Evolutionary conservation across 2,888 invertebrate genomes (phyloP), one percentile per base, ranked within the genome.

Genomic region (Xanthia icteritia): DNA sequence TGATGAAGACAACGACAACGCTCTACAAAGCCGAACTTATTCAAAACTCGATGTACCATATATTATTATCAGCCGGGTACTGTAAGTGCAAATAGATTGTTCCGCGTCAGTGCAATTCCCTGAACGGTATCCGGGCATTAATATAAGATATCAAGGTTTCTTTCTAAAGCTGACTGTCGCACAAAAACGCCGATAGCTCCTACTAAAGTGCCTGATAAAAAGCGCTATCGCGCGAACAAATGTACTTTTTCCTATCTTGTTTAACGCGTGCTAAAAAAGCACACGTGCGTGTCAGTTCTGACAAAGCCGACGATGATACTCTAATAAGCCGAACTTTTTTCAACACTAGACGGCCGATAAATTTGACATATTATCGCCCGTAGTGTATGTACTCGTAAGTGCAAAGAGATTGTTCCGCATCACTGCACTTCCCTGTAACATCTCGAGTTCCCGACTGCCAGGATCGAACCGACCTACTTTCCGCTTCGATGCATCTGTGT

Each of bases 361-460:
- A 39, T 9, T 42, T 42, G 31, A 31, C 60, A 23, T 45, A 45
- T 74, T 81, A 56, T 74, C 63, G 8, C 4, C 9, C 20, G 11
- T 42, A 81, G n/a, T 42, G 31, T 60, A 31, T 42, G 65, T n/a
- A n/a, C n/a, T n/a, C n/a, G n/a, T 75, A 68, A 85, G 82, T 86
- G 82, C 64, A 69, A 84, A 84, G 79, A 82, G 82, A 88, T 87
- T 82, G 84, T 87, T 87, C 79, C 78, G 76, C 85, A 36, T 83
- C 76, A 86, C 6, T 80, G 73, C 79, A 76, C 76, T 77, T 80
- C 76, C 76, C 68, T 70, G 73, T 68, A 74, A 76, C 39, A 71
- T 69, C 15, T 56, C 82, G 72, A 36, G 36, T 48, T 61, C 63
- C 23, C 36, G 63, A 11, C 58, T 20, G 63, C 27, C 51, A 51